phyloP scores from a whole-genome alignment of 2,113 vertebrate species.

The Daphoenositta chrysoptera region DNA sequence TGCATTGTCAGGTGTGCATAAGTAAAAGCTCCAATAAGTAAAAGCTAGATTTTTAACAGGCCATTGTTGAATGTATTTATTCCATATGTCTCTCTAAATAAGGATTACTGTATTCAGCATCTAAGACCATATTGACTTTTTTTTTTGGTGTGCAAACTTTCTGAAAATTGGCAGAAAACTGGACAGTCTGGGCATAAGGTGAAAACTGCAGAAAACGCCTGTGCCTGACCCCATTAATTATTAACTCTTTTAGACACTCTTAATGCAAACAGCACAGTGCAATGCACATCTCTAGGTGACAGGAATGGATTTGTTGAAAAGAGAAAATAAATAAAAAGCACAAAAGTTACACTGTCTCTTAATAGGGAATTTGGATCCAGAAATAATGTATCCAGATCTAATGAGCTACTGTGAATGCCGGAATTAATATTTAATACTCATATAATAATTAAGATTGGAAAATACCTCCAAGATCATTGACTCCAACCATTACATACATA shows the following conservation, averaged over 20 bases:
- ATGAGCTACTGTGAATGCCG: background rate
- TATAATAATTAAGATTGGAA: background rate
- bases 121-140: background rate
- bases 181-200: background rate
- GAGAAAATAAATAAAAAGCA: background rate
- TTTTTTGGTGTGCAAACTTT: fast-evolving
- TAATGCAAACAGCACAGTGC: background rate
- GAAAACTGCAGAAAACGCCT: background rate
- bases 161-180: background rate
- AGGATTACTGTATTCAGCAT: background rate
- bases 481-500: background rate
- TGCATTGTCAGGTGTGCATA: background rate
- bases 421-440: background rate
- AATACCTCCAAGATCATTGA: background rate
- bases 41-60: background rate
- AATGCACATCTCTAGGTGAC: background rate
- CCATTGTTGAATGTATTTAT: background rate
- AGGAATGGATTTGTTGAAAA: background rate
- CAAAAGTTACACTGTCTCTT: background rate
- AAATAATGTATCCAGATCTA: background rate
- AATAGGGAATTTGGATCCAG: background rate
- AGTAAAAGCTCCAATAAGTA: background rate
- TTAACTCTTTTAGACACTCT: background rate
- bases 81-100: background rate
- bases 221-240: background rate